Evolutionary conservation across 1,140 invertebrate genomes (phyloP), one percentile per base, ranked within the genome.

Genomic region (Trachelipus rathkii): DNA sequence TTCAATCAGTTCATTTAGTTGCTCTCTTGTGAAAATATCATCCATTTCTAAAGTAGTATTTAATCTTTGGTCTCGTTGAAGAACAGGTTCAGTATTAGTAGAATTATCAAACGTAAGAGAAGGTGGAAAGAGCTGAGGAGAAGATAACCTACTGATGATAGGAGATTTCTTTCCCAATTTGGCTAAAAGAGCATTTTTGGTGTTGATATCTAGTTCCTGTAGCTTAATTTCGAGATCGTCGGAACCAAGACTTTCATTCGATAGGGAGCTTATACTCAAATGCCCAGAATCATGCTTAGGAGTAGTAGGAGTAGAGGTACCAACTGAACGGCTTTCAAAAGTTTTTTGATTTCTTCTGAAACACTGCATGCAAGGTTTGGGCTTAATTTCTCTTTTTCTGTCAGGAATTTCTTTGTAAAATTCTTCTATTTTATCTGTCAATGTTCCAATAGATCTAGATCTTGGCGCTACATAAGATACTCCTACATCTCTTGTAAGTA

Each of bases 401-500:
- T 74, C 75, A 0, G 21, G 19, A 15, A 15, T 8, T 9, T 53
- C 73, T 53, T 76, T 76, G 23, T 11, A 24, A 15, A 23, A 23
- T 2, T n/a, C 23, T 0, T 74, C 66, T 8, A 72, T 44, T 21
- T 71, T 50, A 74, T 77, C 79, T 15, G 77, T 82, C 6, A 82
- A 82, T 72, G 80, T 78, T 24, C 81, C 82, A 70, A 86, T 83
- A 10, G 85, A 85, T 45, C 83, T 83, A 24, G 82, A 84, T 76
- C 83, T 83, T 44, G 83, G 84, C 43, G 85, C 85, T 76, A 87
- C 86, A 80, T 88, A 86, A 46, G 87, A 87, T 69, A 90, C 86
- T 5, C 89, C 90, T 74, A 91, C 86, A 82, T 90, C 89, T 81
- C 91, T 84, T 0, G 90, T 92, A 60, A 90, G 82, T 33, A 90